Evolutionary conservation across 2,888 invertebrate species (phyloP).

Genomic region (Catonia carolina): DNA sequence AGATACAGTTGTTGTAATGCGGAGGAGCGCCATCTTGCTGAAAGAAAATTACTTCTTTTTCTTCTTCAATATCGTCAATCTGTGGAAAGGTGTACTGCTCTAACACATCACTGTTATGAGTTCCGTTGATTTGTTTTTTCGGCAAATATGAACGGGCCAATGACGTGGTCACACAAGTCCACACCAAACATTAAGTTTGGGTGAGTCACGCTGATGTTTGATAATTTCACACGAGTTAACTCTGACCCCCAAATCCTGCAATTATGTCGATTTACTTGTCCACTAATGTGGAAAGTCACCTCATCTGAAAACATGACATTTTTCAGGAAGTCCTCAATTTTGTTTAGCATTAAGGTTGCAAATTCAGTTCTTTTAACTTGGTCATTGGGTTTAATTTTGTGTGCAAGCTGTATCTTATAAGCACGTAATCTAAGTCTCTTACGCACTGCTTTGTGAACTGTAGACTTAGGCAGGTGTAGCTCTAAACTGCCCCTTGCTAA

Average conservation of each 20-base stretch:
- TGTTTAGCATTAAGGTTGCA: background rate
- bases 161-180: background rate
- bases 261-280: constrained; percentile 7
- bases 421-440: background rate
- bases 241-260: constrained; percentile 1
- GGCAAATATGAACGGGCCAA: background rate
- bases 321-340: constrained; percentile 2
- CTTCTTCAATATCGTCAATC: constrained; percentile 13
- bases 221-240: constrained; percentile 8
- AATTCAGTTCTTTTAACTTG: constrained; percentile 7
- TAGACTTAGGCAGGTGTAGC: background rate
- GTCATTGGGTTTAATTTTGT: background rate
- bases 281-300: constrained; percentile 3
- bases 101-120: constrained; percentile 3
- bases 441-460: no score
- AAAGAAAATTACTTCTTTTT: constrained; percentile 2
- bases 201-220: background rate
- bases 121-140: background rate
- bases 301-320: constrained; percentile 4
- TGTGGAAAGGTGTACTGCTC: background rate
- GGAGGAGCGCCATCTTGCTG: background rate
- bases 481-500: constrained; percentile 6
- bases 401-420: background rate
- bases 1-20: background rate
- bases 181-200: constrained; percentile 5